A percentile compares a stretch with the other conserved stretches of the same genome.
Conservation (phyloP, 2,113 vertebrate genomes). For the Pelmatolapia mariae region DNA sequence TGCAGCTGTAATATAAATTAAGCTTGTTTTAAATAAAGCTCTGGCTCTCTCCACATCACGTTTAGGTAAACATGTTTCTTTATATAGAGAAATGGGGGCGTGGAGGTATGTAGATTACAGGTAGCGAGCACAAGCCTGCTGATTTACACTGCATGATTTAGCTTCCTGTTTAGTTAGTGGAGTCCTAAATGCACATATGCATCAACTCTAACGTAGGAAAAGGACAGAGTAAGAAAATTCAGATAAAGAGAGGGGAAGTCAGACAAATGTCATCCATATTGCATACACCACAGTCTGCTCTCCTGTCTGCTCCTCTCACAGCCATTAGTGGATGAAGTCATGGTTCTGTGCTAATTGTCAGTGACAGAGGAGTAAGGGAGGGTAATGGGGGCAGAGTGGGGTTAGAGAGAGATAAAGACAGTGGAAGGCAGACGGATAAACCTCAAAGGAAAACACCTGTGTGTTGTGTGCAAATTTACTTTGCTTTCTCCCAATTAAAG, state of each 20-base stretch:
- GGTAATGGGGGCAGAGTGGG: background rate
- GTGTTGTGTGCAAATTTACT: background rate
- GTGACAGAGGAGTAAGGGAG: slow-evolving; percentile 26
- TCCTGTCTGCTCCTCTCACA: slow-evolving; percentile 23
- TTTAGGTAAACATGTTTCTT: background rate
- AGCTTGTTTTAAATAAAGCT: background rate
- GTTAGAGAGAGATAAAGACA: background rate
- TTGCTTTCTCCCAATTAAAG: background rate
- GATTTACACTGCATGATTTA: background rate
- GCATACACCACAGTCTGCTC: background rate
- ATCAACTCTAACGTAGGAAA: background rate
- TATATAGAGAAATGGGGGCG: background rate
- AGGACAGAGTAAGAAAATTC: background rate
- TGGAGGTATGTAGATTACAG: background rate
- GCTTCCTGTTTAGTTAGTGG: background rate
- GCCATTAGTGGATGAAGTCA: slow-evolving; percentile 68
- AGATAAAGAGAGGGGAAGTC: background rate
- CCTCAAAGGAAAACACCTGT: slow-evolving; percentile 40
- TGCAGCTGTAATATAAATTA: background rate
- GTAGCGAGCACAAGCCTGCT: background rate
- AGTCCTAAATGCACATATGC: background rate
- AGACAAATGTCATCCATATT: slow-evolving; percentile 14
- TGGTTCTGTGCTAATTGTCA: slow-evolving; percentile 52
- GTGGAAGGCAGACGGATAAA: background rate
- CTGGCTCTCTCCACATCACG: fast-evolving